Base-by-base conservation (phyloP, 2,888 invertebrate species). In the Proisotoma minuta region DNA sequence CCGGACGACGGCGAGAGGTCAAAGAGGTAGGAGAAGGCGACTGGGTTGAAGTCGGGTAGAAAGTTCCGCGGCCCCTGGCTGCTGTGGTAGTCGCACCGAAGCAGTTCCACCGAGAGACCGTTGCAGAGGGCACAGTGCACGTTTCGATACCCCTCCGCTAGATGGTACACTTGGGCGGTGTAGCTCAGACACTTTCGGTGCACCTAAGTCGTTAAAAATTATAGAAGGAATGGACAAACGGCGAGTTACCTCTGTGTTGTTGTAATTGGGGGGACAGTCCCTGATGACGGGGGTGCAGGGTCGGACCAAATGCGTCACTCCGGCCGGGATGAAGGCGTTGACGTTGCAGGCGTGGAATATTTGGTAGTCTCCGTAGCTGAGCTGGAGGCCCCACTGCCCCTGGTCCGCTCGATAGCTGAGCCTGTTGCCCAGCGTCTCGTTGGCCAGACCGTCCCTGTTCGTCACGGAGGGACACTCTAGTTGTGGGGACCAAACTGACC, bases 41-140 rank as follows among this genome's bases (percentile, higher is more conserved):
- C 72, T 2, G 76, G 75, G 57, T 76, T 77, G 70, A 78, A 78
- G 43, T 77, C 77, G 50, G 28, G 34, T 4, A 22, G 22, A 29
- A 54, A 54, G 22, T 54, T 54, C 53, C 66, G 5, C 4, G 43
- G 43, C 18, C 43, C 43, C 28, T 59, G 53, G 15, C 73, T 66
- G 8, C 70, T 68, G 43, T 43, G 70, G 56, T 69, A 60, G n/a
- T 68, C 66, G 54, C 78, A 78, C 20, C 72, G 64, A 43, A 77
- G 63, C 24, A 75, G 72, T 27, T 78, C 77, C 2, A 76, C 72
- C n/a, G 75, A 73, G 20, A 77, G 76, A 43, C 77, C 75, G 71
- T 80, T 79, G 70, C 81, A 81, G 40, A 78, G 73, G 23, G 80
- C 81, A 70, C 81, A 81, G 66, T 81, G 80, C 1, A 77, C 76